These are phyloP conservation scores for Sicus ferrugineus DNA, from an alignment of 2,888 invertebrate genomes.

Conservation along the genomic window DNA sequence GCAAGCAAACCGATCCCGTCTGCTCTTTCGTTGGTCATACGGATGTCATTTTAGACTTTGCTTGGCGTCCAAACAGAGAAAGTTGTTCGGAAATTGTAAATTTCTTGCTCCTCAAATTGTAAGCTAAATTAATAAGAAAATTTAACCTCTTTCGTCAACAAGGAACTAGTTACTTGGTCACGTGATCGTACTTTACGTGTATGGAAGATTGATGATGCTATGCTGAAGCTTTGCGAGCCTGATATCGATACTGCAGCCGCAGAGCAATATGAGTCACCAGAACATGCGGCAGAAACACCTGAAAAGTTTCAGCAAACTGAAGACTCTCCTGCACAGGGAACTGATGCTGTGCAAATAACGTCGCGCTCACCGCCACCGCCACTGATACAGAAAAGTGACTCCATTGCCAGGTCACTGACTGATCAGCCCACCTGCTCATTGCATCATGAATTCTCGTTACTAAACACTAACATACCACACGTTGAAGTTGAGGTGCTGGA, in stretches of 20 bases:
- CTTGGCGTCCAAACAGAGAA: conserved; percentile 81
- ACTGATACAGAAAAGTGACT: conserved; percentile 41
- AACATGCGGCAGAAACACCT: conserved; percentile 47
- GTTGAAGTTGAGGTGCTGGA: conserved; percentile 70
- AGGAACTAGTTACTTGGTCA: conserved; percentile 92
- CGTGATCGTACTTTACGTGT: conserved; percentile 90
- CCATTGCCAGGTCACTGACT: conserved; percentile 56
- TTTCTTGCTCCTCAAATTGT: conserved; percentile 15
- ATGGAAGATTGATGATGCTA: conserved; percentile 86
- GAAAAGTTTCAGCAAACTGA: conserved; percentile 48
- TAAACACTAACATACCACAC: conserved; percentile 79
- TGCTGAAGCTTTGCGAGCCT: conserved; percentile 79
- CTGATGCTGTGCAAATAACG: conserved; percentile 45
- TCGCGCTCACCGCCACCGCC: conserved; percentile 62
- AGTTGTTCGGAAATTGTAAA: conserved; percentile 60
- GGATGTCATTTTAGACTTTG: conserved; percentile 94
- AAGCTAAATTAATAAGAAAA: neutral
- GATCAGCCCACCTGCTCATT: conserved; percentile 65
- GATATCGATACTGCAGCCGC: conserved; percentile 63
- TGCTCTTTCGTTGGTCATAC: conserved; percentile 94
- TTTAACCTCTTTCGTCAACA: neutral
- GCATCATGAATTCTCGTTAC: conserved; percentile 78
- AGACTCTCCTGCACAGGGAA: conserved; percentile 49
- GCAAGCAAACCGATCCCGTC: conserved; percentile 75
- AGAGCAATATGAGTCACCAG: conserved; percentile 60